Evolutionary conservation across 2,113 vertebrate species (phyloP).

Genomic region (Nesospiza acunhae): DNA sequence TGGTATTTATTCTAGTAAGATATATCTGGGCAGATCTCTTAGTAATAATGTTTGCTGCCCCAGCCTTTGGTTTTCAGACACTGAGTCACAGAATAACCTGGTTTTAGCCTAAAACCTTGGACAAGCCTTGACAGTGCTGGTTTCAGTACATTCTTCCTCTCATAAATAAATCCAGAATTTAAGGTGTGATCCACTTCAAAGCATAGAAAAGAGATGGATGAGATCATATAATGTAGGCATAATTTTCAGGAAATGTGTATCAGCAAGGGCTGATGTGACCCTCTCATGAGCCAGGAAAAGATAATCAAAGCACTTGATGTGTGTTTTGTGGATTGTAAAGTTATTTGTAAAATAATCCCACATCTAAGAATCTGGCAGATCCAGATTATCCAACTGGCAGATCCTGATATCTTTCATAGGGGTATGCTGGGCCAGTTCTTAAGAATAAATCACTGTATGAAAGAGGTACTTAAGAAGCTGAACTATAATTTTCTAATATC

Average conservation of each 20-base stretch:
- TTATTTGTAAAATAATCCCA: background rate
- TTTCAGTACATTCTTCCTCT: background rate
- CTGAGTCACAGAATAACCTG: background rate
- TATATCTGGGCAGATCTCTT: background rate
- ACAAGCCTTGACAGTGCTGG: background rate
- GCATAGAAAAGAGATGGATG: background rate
- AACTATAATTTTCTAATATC: slow-evolving; percentile 24
- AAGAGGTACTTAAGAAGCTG: slow-evolving; percentile 1
- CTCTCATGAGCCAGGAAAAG: background rate
- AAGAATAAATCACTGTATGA: background rate
- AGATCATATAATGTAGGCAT: background rate
- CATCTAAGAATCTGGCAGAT: background rate
- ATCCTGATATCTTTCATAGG: background rate
- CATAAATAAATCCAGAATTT: background rate
- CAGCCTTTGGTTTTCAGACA: background rate
- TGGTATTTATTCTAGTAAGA: background rate
- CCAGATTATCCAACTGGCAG: background rate
- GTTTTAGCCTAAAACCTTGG: background rate
- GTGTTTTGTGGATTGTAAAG: background rate
- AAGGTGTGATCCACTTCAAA: background rate
- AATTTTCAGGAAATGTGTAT: background rate
- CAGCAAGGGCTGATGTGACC: background rate
- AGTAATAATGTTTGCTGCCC: background rate
- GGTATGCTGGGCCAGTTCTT: background rate
- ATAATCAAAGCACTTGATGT: background rate